phyloP scores from a whole-genome alignment of 2,113 vertebrate species.

The Cottus gobio region DNA sequence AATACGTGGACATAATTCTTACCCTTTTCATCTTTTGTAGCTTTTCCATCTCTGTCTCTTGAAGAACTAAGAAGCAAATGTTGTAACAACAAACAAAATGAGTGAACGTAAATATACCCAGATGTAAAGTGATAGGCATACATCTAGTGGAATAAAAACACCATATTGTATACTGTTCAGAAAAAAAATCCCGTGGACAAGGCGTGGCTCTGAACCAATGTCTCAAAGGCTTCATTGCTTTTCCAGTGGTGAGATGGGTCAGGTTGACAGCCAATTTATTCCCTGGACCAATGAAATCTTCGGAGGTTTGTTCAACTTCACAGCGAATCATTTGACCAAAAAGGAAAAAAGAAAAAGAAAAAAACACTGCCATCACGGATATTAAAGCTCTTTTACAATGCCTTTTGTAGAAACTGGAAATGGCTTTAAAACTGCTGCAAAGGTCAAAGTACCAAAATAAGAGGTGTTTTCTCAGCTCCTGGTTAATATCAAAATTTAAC shows the following conservation, averaged over 20 bases:
- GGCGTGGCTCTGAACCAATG: slow-evolving; percentile 89
- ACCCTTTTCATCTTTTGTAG: slow-evolving; percentile 97
- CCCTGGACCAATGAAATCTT: slow-evolving; percentile 98
- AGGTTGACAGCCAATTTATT: slow-evolving; percentile 97
- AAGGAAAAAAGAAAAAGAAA: slow-evolving; percentile 88
- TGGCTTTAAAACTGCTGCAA: slow-evolving; percentile 89
- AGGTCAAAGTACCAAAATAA: slow-evolving; percentile 90
- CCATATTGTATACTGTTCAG: slow-evolving; percentile 32
- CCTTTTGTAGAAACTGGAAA: slow-evolving; percentile 81
- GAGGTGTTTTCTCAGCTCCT: slow-evolving; percentile 77
- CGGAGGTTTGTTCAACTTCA: slow-evolving; percentile 96
- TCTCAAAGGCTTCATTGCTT: slow-evolving; percentile 94
- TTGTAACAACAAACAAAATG: slow-evolving; percentile 87
- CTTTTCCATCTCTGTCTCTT: slow-evolving; percentile 97
- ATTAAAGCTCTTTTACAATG: slow-evolving; percentile 91
- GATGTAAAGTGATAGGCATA: slow-evolving; percentile 52
- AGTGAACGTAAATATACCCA: slow-evolving; percentile 53
- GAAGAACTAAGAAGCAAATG: slow-evolving; percentile 92
- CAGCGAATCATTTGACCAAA: slow-evolving; percentile 90
- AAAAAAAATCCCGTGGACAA: slow-evolving; percentile 85
- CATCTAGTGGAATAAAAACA: slow-evolving; percentile 47
- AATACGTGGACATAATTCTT: slow-evolving; percentile 58
- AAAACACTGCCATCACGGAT: slow-evolving; percentile 90
- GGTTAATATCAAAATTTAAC: slow-evolving; percentile 87
- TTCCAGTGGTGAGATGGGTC: slow-evolving; percentile 93